Conservation (phyloP, 2,797 vertebrate genomes). For the Cyclopterus lumpus region DNA sequence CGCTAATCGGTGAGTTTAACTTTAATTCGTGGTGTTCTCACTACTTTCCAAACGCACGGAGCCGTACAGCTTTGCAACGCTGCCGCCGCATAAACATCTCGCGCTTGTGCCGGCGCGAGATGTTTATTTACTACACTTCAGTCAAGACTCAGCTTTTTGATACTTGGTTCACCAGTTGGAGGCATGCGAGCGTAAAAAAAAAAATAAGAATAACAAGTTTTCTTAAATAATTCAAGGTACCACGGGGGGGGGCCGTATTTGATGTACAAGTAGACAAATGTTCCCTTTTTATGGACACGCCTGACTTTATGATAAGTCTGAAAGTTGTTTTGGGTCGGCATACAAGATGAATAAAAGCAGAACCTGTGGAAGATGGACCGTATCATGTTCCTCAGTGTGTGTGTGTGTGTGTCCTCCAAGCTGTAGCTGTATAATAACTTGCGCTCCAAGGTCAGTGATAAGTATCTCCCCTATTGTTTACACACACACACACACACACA, state of each 20-base stretch:
- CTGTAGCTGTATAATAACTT: conserved; percentile 35
- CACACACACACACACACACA: not conserved
- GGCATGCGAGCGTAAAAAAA: too few relatives aligned
- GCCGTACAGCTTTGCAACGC: too few relatives aligned
- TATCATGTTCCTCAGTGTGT: not conserved
- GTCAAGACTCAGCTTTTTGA: not conserved
- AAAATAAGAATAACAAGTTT: not conserved
- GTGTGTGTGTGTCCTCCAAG: conserved; percentile 6
- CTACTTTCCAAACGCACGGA: too few relatives aligned
- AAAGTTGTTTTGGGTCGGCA: not conserved
- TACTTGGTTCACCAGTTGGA: not conserved
- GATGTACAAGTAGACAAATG: not conserved
- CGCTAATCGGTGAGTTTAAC: too few relatives aligned
- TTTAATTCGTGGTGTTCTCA: too few relatives aligned
- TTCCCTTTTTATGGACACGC: not conserved
- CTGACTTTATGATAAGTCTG: not conserved
- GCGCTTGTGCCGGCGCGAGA: too few relatives aligned
- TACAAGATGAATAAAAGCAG: not conserved
- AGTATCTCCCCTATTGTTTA: conserved; percentile 48
- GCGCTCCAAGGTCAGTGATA: conserved; percentile 54
- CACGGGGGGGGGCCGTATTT: not conserved
- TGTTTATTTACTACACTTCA: not conserved
- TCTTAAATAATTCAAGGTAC: not conserved
- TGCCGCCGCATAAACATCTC: too few relatives aligned
- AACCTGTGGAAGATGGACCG: not conserved